Evolutionary conservation across 2,888 invertebrate genomes (phyloP), one percentile per base, ranked within the genome.

Genomic region (Philhelius pedissequus): DNA sequence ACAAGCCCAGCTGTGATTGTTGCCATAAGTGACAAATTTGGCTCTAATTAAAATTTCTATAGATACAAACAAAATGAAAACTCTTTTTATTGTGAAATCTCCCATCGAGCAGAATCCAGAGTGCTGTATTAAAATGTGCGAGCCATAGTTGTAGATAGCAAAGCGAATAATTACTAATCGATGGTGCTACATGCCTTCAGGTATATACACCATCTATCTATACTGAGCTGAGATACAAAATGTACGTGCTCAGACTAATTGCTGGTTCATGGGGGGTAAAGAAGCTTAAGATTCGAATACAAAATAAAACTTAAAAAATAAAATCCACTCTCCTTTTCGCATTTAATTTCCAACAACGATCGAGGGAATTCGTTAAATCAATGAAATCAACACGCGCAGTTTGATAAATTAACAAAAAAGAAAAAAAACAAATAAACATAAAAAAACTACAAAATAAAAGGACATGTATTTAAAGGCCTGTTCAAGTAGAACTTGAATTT

Each of bases 31-130:
- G 77, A 86, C 86, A 77, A 78, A 86, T 87, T 86, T 87, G 87
- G 87, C 80, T 81, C 86, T 87, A 87, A 87, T 87, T 87, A 87
- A 87, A 87, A 87, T 87, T 86, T 81, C 86, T 77, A 48, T 48
- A n/a, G n/a, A n/a, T n/a, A n/a, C n/a, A n/a, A n/a, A 68, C 73
- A 68, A 66, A 83, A 83, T 83, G 80, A 84, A 80, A 84, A 80
- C 52, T 66, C 78, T 62, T 40, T 43, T 83, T 86, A 83, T 86
- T 81, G 54, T 73, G 86, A 77, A 86, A 86, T 81, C 5, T 69
- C 76, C 62, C 73, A 66, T 50, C 18, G 32, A 35, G 52, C 2
- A 50, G 27, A 27, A 30, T 30, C 56, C 56, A 56, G 56, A 56
- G 35, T 35, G 32, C 20, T 56, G 56, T 32, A 56, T 56, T 25